These are phyloP conservation scores for Ophion obscuratus DNA, from an alignment of 2,888 invertebrate genomes.

Conservation along the genomic window DNA sequence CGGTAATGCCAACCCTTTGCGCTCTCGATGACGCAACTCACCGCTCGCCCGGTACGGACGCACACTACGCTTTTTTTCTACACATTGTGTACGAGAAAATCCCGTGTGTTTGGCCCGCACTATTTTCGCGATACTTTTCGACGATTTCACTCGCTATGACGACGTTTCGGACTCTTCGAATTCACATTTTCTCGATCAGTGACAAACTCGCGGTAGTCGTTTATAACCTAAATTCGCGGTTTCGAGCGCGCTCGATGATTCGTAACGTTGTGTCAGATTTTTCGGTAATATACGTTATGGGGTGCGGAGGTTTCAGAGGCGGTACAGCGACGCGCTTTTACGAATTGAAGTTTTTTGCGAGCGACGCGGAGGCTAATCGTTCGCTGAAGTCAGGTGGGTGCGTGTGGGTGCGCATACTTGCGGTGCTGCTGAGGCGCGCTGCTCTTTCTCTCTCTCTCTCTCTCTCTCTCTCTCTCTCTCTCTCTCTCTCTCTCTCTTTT, in stretches of 20 bases:
- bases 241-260: neutral
- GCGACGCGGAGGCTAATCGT: neutral
- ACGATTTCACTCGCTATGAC: neutral
- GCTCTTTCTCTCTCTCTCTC: constrained; percentile 7
- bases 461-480: constrained; percentile 3
- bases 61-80: neutral
- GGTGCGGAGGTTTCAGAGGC: neutral
- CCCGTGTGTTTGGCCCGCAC: neutral
- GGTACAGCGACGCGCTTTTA: neutral
- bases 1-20: constrained; percentile 47
- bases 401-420: neutral
- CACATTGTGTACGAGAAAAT: neutral
- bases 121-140: neutral
- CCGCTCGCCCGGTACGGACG: neutral
- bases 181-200: neutral
- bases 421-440: constrained; percentile 35
- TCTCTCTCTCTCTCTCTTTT: constrained; percentile 14
- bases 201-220: neutral
- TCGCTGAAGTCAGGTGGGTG: neutral
- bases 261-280: neutral
- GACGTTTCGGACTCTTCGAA: neutral
- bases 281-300: neutral
- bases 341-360: neutral
- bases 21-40: constrained; percentile 68
- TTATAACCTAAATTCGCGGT: constrained; percentile 25